Evolutionary conservation across 2,113 vertebrate species (phyloP).

Genomic region (Macrotus californicus): DNA sequence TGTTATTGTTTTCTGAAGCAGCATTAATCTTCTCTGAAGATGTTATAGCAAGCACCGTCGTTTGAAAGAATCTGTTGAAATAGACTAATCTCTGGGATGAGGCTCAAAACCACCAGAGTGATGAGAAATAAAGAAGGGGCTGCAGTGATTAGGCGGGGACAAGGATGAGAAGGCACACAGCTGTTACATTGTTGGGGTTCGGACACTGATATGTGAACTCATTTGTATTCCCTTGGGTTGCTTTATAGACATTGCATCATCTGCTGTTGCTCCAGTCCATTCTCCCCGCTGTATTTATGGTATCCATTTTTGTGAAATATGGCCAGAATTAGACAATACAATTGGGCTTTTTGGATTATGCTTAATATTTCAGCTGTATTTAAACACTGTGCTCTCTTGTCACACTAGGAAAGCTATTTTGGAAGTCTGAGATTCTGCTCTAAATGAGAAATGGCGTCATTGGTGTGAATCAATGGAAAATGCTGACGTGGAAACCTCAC

Average conservation of each 20-base stretch:
- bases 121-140: constrained; percentile 4
- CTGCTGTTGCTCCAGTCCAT: background rate
- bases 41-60: background rate
- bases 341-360: background rate
- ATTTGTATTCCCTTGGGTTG: constrained; percentile 9
- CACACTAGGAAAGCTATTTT: background rate
- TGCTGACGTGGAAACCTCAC: background rate
- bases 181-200: constrained; percentile 14
- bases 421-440: background rate
- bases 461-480: background rate
- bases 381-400: background rate
- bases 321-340: background rate
- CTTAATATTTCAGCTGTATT: background rate
- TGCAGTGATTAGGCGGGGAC: constrained; percentile 5
- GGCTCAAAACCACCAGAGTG: constrained; percentile 8
- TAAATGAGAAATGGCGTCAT: background rate
- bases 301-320: constrained; percentile 38
- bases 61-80: constrained; percentile 24
- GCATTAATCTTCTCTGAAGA: constrained; percentile 36
- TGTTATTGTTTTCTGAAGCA: constrained; percentile 53
- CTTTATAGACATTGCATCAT: constrained; percentile 7
- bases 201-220: constrained; percentile 22
- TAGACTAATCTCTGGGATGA: constrained; percentile 11
- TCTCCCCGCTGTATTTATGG: background rate
- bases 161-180: constrained; percentile 13